These are phyloP conservation scores for Linyphia triangularis DNA, from an alignment of 2,888 invertebrate genomes.

Conservation along the genomic window DNA sequence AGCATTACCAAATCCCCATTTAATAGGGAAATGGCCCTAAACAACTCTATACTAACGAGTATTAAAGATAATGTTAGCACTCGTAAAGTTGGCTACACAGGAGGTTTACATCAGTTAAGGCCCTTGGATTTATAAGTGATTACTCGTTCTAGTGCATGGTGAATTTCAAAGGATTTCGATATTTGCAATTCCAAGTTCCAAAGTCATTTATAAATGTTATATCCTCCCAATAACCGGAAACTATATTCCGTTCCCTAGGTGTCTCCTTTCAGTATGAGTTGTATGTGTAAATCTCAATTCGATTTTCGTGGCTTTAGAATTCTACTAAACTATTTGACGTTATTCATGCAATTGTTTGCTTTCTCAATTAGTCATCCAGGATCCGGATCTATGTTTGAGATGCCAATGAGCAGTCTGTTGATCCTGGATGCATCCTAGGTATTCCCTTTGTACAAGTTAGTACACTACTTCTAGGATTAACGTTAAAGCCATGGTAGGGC, in stretches of 20 bases:
- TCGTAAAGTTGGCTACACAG: background rate
- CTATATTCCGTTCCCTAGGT: background rate
- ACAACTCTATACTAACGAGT: background rate
- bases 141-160: background rate
- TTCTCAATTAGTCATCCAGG: slow-evolving; percentile 53
- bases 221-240: slow-evolving; percentile 7
- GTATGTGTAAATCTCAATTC: background rate
- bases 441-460: background rate
- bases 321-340: slow-evolving; percentile 10
- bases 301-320: background rate
- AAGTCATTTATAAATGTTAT: slow-evolving; percentile 16
- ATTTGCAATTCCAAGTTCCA: background rate
- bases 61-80: background rate
- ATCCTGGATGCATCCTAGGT: background rate
- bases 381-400: slow-evolving; percentile 11
- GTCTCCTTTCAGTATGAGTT: too few relatives aligned
- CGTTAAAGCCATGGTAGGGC: background rate
- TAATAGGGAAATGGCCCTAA: background rate
- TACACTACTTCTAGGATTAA: background rate
- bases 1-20: background rate
- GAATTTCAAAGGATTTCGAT: background rate
- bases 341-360: slow-evolving; percentile 46
- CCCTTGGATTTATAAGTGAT: background rate
- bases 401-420: slow-evolving; percentile 33
- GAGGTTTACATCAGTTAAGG: background rate